Conservation (phyloP, 2,888 invertebrate genomes). For the Philaethria dido region DNA sequence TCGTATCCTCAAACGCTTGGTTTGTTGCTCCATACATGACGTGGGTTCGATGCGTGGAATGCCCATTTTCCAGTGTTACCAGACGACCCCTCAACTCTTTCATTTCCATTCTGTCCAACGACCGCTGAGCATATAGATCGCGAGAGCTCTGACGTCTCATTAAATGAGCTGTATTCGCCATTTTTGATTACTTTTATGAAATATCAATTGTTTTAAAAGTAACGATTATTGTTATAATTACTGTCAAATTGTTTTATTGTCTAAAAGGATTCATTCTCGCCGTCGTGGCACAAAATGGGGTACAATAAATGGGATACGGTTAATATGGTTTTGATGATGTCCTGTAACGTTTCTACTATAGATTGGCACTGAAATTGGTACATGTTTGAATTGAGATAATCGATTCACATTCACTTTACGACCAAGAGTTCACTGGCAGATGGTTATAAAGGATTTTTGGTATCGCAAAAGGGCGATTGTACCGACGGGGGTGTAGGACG, state of each 20-base stretch:
- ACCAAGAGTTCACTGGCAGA: conserved; percentile 41
- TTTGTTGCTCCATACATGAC: conserved; percentile 94
- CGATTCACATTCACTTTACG: conserved; percentile 47
- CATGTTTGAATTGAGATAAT: conserved; percentile 35
- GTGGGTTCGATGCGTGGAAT: conserved; percentile 70
- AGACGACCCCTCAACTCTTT: conserved; percentile 92
- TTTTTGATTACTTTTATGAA: conserved; percentile 60
- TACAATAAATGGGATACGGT: conserved; percentile 61
- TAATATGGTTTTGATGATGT: conserved; percentile 52
- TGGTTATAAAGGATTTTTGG: conserved; percentile 26
- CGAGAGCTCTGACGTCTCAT: conserved; percentile 94
- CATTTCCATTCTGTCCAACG: conserved; percentile 93
- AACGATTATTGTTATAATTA: not conserved
- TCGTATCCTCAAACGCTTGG: conserved; percentile 87
- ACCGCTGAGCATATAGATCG: conserved; percentile 91
- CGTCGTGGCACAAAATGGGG: conserved; percentile 72
- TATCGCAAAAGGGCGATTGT: conserved; percentile 43
- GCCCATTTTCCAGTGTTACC: conserved; percentile 88
- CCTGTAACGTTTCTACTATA: conserved; percentile 27
- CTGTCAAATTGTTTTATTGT: conserved; percentile 24
- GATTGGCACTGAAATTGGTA: conserved; percentile 29
- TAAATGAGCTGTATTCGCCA: conserved; percentile 96
- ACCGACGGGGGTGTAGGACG: conserved; percentile 53
- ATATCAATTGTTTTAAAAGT: not conserved
- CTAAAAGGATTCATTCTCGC: conserved; percentile 60